Evolutionary conservation across 2,888 invertebrate species (phyloP), one percentile per base, ranked within the genome.

Genomic region (Drosophila macrospina): DNA sequence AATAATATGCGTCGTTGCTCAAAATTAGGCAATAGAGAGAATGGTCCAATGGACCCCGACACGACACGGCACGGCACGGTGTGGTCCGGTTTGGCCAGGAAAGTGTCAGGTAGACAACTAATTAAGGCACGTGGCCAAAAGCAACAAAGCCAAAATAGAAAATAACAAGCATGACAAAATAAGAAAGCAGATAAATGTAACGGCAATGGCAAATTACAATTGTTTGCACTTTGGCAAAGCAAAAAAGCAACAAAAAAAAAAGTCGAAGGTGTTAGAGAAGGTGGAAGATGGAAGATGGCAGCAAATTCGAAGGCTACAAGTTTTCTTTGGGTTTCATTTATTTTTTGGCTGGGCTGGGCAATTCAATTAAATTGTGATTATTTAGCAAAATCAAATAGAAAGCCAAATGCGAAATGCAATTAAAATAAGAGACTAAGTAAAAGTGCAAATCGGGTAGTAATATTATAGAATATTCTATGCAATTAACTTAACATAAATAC

Each of bases 181-280:
- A 54, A 62, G 60, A 73, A 67, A 74, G 59, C 78, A 65, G 66
- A 66, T 68, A 74, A 82, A 64, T 68, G 83, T 68, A 73, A 78
- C 48, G 51, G 48, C 52, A 72, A 54, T 64, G 62, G 54, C 60
- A 74, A 83, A 78, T 71, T 80, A 69, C 81, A 80, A 80, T 84
- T 82, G 69, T 80, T 78, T 86, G 65, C 75, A 60, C 66, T 63
- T 55, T 66, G 57, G 51, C 52, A 66, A 57, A 6, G 63, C 65
- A 44, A 64, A 68, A n/a, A n/a, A n/a, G n/a, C n/a, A n/a, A n/a
- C n/a, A n/a, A n/a, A n/a, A n/a, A n/a, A n/a, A n/a, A n/a, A 30
- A 63, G 26, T 36, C 11, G 8, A 16, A 13, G 37, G 24, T 8
- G 32, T 34, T 5, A 24, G 13, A n/a, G 24, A 13, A 50, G 26